These are phyloP conservation scores for Gobius niger DNA, from an alignment of 2,113 vertebrate genomes.

Conservation along the genomic window DNA sequence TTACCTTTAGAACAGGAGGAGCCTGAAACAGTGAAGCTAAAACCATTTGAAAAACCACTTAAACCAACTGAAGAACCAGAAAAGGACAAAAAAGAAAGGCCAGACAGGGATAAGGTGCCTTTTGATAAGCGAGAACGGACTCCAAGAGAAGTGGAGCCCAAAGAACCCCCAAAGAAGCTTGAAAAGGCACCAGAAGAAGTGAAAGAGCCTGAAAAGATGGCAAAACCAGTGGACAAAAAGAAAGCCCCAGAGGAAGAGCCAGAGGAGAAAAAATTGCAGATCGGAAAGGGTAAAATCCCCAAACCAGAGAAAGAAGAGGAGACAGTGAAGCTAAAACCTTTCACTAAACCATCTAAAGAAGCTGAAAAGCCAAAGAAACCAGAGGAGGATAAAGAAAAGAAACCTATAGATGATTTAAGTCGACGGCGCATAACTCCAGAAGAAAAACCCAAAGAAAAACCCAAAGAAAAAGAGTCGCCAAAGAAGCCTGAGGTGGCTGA, in stretches of 20 bases:
- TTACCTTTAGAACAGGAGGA: slow-evolving; percentile 65
- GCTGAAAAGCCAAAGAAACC: slow-evolving; percentile 69
- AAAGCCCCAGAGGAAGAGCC: slow-evolving; percentile 58
- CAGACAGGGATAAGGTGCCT: slow-evolving; percentile 58
- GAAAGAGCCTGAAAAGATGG: slow-evolving; percentile 47
- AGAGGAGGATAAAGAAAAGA: slow-evolving; percentile 67
- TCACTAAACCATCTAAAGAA: slow-evolving; percentile 74
- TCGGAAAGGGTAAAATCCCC: slow-evolving; percentile 69
- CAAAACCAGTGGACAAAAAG: slow-evolving; percentile 47
- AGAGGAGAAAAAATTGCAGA: slow-evolving; percentile 53
- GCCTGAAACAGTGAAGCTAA: slow-evolving; percentile 72
- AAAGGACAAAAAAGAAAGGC: slow-evolving; percentile 78
- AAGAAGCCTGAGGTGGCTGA: slow-evolving; percentile 63
- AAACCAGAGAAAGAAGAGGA: slow-evolving; percentile 63
- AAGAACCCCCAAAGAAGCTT: slow-evolving; percentile 61
- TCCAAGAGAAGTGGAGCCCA: slow-evolving; percentile 50
- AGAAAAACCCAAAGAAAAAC: slow-evolving; percentile 52
- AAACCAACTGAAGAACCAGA: slow-evolving; percentile 55
- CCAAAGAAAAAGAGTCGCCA: slow-evolving; percentile 37
- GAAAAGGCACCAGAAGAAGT: slow-evolving; percentile 41
- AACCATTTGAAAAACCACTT: slow-evolving; percentile 73
- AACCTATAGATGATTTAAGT: slow-evolving; percentile 39
- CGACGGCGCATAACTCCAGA: slow-evolving; percentile 40
- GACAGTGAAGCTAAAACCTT: slow-evolving; percentile 69
- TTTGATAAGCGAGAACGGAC: slow-evolving; percentile 60